A percentile compares a stretch with the other conserved stretches of the same genome.
phyloP scores from a whole-genome alignment of 2,888 invertebrate species.

The Apoderus coryli region DNA sequence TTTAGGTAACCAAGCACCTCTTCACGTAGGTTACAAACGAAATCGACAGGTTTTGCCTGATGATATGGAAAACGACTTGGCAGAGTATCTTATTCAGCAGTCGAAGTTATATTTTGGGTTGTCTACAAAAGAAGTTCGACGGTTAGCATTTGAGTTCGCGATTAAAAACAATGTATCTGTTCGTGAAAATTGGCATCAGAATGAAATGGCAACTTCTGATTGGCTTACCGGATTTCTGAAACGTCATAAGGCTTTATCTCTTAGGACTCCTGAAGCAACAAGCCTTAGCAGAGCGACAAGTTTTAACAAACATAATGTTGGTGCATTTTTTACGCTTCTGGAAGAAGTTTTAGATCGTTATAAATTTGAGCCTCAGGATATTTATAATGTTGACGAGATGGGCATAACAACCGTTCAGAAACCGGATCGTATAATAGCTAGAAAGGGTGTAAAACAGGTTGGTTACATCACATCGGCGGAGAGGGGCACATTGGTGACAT shows the following conservation, averaged over 20 bases:
- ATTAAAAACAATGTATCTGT: constrained; percentile 7
- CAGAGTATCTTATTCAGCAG: constrained; percentile 8
- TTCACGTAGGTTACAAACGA: too few species aligned
- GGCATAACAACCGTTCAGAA: constrained; percentile 29
- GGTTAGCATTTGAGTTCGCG: constrained; percentile 4
- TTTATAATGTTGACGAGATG: too few species aligned
- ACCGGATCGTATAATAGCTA: too few species aligned
- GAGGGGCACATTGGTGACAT: constrained; percentile 20
- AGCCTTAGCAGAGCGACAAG: constrained; percentile 18
- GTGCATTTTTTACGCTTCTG: constrained; percentile 20
- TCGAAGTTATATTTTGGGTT: too few species aligned
- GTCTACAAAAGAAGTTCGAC: too few species aligned
- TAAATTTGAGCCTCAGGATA: constrained; percentile 20
- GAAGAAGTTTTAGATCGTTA: constrained; percentile 17
- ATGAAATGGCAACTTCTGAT: constrained; percentile 7
- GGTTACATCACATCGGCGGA: too few species aligned
- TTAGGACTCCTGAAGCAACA: constrained; percentile 16
- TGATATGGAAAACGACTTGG: constrained; percentile 8
- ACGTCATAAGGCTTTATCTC: constrained; percentile 4
- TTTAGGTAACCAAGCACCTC: too few species aligned
- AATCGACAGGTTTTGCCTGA: too few species aligned
- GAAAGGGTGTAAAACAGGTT: too few species aligned
- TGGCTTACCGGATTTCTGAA: constrained; percentile 6
- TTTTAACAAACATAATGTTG: too few species aligned
- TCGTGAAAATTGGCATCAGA: constrained; percentile 6